Conservation (phyloP, 2,888 invertebrate species). For the Drosophila quinaria region DNA sequence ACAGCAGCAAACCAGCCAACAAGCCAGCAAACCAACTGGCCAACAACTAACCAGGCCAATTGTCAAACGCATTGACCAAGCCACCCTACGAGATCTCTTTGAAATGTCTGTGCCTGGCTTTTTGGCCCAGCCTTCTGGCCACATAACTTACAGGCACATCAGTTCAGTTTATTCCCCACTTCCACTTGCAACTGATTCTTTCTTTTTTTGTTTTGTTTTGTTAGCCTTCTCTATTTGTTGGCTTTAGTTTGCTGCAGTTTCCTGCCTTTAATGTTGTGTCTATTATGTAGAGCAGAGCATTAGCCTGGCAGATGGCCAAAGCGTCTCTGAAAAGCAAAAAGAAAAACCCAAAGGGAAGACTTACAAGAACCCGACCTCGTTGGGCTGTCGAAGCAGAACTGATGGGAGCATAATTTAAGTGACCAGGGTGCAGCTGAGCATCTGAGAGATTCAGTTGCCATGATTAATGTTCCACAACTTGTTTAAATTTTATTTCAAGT, state of each 20-base stretch:
- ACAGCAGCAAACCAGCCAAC: slow-evolving; percentile 32
- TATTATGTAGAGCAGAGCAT: slow-evolving; percentile 46
- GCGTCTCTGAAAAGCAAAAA: slow-evolving; percentile 1
- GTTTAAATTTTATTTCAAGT: neutral
- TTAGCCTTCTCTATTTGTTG: slow-evolving; percentile 5
- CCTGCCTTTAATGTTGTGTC: slow-evolving; percentile 50
- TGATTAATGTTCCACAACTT: slow-evolving; percentile 6
- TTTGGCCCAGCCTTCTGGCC: slow-evolving; percentile 16
- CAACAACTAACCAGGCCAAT: slow-evolving; percentile 56
- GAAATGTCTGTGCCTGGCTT: slow-evolving; percentile 21
- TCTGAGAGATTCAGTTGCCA: neutral
- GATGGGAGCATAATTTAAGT: slow-evolving; percentile 17
- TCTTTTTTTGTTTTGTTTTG: neutral
- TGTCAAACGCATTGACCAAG: slow-evolving; percentile 62
- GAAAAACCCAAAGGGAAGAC: slow-evolving; percentile 13
- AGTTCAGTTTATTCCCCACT: neutral
- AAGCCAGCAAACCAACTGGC: slow-evolving; percentile 7
- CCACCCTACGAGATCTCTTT: slow-evolving; percentile 64
- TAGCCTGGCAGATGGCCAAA: slow-evolving; percentile 29
- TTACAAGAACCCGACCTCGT: slow-evolving; percentile 22
- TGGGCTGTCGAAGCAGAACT: slow-evolving; percentile 10
- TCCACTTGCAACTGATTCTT: slow-evolving; percentile 28
- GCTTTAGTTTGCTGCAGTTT: slow-evolving; percentile 30
- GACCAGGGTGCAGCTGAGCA: neutral
- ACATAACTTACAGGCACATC: slow-evolving; percentile 40